These are phyloP conservation scores for Pagetopsis macropterus DNA, from an alignment of 2,797 vertebrate genomes.

Conservation along the genomic window DNA sequence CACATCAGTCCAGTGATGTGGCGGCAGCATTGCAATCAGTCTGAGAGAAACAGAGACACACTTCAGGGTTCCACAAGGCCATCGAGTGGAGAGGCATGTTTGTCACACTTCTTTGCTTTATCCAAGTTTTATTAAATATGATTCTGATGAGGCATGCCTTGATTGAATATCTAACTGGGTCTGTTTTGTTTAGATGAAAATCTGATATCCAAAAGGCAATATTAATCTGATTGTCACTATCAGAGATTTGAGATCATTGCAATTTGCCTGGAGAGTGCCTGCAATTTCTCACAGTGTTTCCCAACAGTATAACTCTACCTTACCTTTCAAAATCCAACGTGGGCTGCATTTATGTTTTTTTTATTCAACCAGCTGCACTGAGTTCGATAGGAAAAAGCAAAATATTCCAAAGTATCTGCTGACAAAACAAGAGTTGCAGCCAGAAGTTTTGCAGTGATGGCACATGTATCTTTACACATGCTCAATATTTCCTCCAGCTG, in stretches of 20 bases:
- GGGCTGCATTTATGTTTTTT: neutral
- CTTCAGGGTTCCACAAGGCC: slow-evolving; percentile 52
- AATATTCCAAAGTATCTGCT: slow-evolving; percentile 3
- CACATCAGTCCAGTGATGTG: slow-evolving; percentile 45
- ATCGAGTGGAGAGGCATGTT: slow-evolving; percentile 14
- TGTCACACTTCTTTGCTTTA: slow-evolving; percentile 24
- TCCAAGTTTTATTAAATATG: neutral
- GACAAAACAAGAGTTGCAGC: slow-evolving; percentile 27
- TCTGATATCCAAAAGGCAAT: neutral
- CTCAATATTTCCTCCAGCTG: slow-evolving; percentile 40
- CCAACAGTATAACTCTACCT: slow-evolving; percentile 20
- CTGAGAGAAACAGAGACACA: slow-evolving; percentile 45
- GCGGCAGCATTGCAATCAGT: slow-evolving; percentile 59
- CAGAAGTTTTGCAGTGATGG: slow-evolving; percentile 29
- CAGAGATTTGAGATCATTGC: slow-evolving; percentile 6
- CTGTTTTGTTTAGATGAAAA: slow-evolving; percentile 12
- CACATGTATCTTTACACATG: slow-evolving; percentile 1
- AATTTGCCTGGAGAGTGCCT: slow-evolving; percentile 19
- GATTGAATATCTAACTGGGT: neutral
- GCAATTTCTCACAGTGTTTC: slow-evolving; percentile 29
- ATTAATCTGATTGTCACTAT: neutral
- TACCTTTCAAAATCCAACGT: slow-evolving; percentile 11
- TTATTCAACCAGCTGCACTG: slow-evolving; percentile 19
- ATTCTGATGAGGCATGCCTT: neutral
- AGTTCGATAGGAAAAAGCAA: neutral